phyloP scores from a whole-genome alignment of 1,140 invertebrate genomes.

The Atta colombica region DNA sequence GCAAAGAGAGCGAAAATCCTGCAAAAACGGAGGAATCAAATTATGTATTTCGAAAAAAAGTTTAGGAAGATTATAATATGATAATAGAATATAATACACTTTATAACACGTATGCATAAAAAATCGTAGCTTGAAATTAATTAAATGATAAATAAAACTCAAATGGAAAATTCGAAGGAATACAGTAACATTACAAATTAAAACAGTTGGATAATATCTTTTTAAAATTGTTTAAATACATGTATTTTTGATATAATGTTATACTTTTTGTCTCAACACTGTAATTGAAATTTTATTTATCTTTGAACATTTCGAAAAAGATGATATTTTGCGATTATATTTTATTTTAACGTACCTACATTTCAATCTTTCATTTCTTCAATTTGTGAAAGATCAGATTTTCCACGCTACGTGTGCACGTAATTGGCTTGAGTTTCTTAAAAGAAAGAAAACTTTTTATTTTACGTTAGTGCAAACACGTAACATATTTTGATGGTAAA shows the following conservation, averaged over 20 bases:
- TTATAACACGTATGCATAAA: neutral
- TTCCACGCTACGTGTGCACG: neutral
- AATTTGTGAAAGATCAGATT: neutral
- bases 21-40: neutral
- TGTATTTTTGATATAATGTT: neutral
- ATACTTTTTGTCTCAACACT: neutral
- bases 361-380: too few relatives aligned
- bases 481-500: neutral
- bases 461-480: neutral
- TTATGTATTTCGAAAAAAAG: neutral
- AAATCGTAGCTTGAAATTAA: neutral
- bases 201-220: neutral
- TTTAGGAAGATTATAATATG: neutral
- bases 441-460: neutral
- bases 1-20: constrained; percentile 30
- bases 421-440: neutral
- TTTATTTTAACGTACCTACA: neutral
- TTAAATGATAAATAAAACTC: neutral
- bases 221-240: neutral
- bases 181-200: neutral
- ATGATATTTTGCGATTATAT: constrained; percentile 8
- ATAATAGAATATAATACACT: neutral
- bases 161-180: neutral
- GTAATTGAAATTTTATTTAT: neutral
- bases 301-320: neutral